phyloP scores from a whole-genome alignment of 2,113 vertebrate species.

The Plectropomus leopardus region DNA sequence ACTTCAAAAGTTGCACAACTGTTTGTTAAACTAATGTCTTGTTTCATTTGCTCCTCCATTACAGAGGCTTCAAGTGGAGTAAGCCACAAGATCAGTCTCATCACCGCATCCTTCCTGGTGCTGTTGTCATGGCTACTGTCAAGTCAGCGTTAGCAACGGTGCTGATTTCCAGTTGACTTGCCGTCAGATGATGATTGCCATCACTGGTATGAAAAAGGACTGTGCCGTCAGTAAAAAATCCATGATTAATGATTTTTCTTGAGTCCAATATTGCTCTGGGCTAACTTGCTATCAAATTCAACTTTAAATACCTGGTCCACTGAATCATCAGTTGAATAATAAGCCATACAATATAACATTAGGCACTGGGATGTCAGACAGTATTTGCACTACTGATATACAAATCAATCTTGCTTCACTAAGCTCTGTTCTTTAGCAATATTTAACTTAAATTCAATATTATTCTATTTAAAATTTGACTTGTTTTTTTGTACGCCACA shows the following conservation, averaged over 20 bases:
- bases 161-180: no score
- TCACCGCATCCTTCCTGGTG: background rate
- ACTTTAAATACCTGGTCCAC: background rate
- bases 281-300: background rate
- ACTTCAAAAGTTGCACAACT: background rate
- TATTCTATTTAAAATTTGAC: background rate
- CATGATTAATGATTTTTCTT: no score
- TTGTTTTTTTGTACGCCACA: background rate
- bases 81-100: slow-evolving; percentile 5
- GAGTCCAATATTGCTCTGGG: background rate
- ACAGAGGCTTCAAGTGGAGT: slow-evolving; percentile 12
- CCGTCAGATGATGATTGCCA: no score
- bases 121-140: slow-evolving; percentile 7
- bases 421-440: background rate
- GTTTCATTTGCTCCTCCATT: background rate
- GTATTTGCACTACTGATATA: background rate
- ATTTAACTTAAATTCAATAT: background rate
- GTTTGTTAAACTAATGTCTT: background rate
- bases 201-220: background rate
- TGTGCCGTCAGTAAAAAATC: no score
- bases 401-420: background rate
- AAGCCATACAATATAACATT: background rate
- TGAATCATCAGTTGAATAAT: background rate
- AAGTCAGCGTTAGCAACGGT: background rate
- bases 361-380: background rate